Evolutionary conservation across 2,888 invertebrate genomes (phyloP).

Genomic region (Gymnosoma rotundatum): DNA sequence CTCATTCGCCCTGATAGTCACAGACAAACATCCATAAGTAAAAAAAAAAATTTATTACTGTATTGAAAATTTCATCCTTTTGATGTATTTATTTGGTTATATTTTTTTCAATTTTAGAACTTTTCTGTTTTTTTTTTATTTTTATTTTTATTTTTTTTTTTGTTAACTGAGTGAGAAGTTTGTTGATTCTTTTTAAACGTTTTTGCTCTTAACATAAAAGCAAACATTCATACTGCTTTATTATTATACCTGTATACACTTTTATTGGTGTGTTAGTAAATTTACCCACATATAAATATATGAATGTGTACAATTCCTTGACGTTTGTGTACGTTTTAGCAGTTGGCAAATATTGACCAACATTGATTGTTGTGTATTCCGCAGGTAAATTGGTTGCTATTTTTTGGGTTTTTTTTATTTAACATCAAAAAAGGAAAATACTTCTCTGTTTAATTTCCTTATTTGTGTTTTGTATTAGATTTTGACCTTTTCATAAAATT

Average conservation of each 20-base stretch:
- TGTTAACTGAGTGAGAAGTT: conserved; percentile 43
- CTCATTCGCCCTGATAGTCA: conserved; percentile 1
- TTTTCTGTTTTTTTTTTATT: background rate
- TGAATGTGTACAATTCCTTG: conserved; percentile 61
- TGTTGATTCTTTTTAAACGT: conserved; percentile 60
- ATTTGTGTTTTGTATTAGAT: conserved; percentile 63
- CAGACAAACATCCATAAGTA: background rate
- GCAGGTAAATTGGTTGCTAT: conserved; percentile 77
- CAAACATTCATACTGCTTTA: background rate
- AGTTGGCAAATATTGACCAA: conserved; percentile 80
- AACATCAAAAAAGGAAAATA: conserved; percentile 6
- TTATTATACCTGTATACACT: background rate
- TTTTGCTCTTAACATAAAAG: conserved; percentile 1
- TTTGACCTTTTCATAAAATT: conserved; percentile 57
- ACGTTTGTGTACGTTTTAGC: conserved; percentile 71
- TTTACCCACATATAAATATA: background rate
- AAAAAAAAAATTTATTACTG: background rate
- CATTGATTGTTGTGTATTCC: conserved; percentile 80
- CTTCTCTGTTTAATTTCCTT: conserved; percentile 39
- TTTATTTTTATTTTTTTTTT: background rate
- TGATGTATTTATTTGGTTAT: conserved; percentile 43
- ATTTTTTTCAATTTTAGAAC: conserved; percentile 32
- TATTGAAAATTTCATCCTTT: conserved; percentile 60
- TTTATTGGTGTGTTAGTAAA: background rate
- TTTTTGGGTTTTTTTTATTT: conserved; percentile 38